These are phyloP conservation scores for Cheilosia scutellata DNA, from an alignment of 2,888 invertebrate species.

Conservation along the genomic window DNA sequence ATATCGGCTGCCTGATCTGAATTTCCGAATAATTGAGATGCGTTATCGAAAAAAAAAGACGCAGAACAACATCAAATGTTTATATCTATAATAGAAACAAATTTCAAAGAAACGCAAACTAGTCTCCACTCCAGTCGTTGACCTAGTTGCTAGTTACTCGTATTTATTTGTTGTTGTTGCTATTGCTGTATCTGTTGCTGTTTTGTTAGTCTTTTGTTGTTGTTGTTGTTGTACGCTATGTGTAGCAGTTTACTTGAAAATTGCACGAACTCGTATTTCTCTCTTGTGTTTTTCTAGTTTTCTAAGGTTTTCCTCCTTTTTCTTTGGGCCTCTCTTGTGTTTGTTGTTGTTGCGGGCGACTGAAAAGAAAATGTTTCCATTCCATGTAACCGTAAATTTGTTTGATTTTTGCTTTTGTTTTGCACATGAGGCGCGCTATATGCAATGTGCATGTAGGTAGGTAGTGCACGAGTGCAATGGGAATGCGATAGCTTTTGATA, in stretches of 20 bases:
- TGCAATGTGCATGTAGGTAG: background rate
- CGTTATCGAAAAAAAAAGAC: conserved; percentile 21
- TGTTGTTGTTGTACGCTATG: background rate
- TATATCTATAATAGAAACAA: conserved; percentile 22
- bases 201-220: background rate
- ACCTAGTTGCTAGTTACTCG: conserved; percentile 68
- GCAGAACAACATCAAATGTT: background rate
- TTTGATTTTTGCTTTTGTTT: conserved; percentile 11
- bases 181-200: conserved; percentile 35
- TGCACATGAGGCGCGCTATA: too few species aligned
- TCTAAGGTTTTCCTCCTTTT: conserved; percentile 12
- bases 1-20: conserved; percentile 7
- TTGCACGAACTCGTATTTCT: conserved; percentile 31
- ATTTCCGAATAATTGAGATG: conserved; percentile 4
- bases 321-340: background rate
- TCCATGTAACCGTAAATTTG: conserved; percentile 53
- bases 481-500: conserved; percentile 1
- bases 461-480: background rate
- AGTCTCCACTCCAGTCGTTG: conserved; percentile 75
- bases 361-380: conserved; percentile 48
- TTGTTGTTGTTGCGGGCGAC: conserved; percentile 31
- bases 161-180: conserved; percentile 45
- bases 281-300: conserved; percentile 11
- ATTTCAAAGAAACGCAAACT: conserved; percentile 61
- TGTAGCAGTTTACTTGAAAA: conserved; percentile 44